Conservation (phyloP, 2,113 vertebrate genomes). For the Progne subis region DNA sequence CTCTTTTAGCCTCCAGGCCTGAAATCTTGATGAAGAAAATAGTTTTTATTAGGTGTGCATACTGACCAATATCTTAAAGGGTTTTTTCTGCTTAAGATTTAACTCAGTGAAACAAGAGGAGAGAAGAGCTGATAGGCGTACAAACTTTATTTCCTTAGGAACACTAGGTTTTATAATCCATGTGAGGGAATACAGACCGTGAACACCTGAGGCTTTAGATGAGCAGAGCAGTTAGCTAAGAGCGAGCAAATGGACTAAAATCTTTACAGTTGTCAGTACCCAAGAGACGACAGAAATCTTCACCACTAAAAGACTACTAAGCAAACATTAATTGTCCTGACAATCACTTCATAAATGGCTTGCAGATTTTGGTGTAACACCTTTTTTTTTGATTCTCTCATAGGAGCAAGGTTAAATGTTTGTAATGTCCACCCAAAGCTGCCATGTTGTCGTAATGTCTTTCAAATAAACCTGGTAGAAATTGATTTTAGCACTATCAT, state of each 20-base stretch:
- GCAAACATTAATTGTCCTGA: neutral
- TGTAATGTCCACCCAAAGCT: neutral
- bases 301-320: neutral
- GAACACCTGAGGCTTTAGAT: neutral
- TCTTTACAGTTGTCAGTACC: neutral
- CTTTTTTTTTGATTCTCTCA: neutral
- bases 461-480: neutral
- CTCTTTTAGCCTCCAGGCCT: neutral
- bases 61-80: neutral
- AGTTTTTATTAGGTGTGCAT: neutral
- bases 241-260: neutral
- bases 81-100: constrained; percentile 11
- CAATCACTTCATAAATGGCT: neutral
- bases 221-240: neutral
- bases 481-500: neutral
- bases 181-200: neutral
- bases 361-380: neutral
- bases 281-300: neutral
- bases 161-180: neutral
- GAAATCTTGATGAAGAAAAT: neutral
- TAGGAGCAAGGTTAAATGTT: neutral
- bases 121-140: neutral
- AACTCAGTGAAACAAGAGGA: neutral
- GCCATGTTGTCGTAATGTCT: accelerated
- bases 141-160: neutral